A percentile compares a stretch with the other conserved stretches of the same genome.
These are phyloP conservation scores for Tachuris rubrigastra DNA, from an alignment of 2,113 vertebrate species.

Conservation along the genomic window DNA sequence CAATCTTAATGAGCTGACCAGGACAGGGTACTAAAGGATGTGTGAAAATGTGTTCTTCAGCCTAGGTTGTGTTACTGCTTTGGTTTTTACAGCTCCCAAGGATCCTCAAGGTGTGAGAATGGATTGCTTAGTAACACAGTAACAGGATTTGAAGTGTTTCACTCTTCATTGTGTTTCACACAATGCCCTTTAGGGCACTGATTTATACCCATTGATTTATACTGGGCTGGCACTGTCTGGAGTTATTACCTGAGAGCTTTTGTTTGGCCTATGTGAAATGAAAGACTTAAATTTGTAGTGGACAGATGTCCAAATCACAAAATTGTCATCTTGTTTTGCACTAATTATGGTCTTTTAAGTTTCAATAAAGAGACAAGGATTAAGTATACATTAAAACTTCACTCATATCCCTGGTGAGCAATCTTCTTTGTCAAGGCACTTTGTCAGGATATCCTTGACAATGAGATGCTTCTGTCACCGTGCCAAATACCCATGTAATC, in stretches of 20 bases:
- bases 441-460: not conserved
- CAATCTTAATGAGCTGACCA: slow-evolving; percentile 8
- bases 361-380: not conserved
- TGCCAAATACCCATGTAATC: not conserved
- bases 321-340: not conserved
- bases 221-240: not conserved
- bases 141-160: slow-evolving; percentile 18
- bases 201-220: not conserved
- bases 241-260: not conserved
- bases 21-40: not conserved
- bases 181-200: not conserved
- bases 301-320: not conserved
- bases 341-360: not conserved
- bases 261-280: not conserved
- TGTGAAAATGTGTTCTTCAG: slow-evolving; percentile 1
- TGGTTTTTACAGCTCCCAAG: slow-evolving; percentile 14
- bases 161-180: too few relatives aligned
- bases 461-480: not conserved
- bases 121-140: slow-evolving; percentile 10
- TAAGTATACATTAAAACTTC: not conserved
- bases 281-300: not conserved
- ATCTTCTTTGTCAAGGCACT: not conserved
- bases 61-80: not conserved
- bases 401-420: not conserved
- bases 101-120: not conserved